Evolutionary conservation across 37 sponge, comb jelly and placozoan species (phyloP).

Genomic region (Petrosia ficiformis): DNA sequence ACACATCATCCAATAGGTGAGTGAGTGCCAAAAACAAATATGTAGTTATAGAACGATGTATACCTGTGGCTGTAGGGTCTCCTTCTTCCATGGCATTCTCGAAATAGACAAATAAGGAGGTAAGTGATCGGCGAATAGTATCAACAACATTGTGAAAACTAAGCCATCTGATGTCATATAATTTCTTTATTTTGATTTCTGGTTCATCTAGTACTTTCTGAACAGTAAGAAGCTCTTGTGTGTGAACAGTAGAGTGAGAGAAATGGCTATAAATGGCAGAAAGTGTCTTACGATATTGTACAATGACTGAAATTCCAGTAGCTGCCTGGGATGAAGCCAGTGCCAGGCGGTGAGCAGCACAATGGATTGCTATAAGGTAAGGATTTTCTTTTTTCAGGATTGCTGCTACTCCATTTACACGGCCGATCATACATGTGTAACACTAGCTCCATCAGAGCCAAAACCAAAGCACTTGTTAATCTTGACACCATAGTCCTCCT

Average conservation of each 20-base stretch:
- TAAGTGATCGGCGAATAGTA: background rate
- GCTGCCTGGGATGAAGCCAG: background rate
- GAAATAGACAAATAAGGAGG: background rate
- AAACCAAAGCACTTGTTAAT: background rate
- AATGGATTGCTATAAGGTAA: background rate
- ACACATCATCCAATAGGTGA: background rate
- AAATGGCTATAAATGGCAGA: background rate
- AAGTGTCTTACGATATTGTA: background rate
- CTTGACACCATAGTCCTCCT: background rate
- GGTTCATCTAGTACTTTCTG: background rate
- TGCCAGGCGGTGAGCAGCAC: background rate
- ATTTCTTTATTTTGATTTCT: background rate
- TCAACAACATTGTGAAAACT: background rate
- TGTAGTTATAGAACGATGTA: background rate
- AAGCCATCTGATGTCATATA: background rate
- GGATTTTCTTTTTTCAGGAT: background rate
- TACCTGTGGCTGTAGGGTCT: background rate
- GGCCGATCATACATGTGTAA: background rate
- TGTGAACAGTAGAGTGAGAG: background rate
- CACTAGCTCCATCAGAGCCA: background rate
- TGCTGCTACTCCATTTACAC: background rate
- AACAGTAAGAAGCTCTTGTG: background rate
- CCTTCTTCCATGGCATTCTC: background rate
- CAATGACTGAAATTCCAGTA: background rate
- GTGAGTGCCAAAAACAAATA: background rate